Conservation (phyloP, 2,113 vertebrate species). For the Brachionichthys hirsutus region DNA sequence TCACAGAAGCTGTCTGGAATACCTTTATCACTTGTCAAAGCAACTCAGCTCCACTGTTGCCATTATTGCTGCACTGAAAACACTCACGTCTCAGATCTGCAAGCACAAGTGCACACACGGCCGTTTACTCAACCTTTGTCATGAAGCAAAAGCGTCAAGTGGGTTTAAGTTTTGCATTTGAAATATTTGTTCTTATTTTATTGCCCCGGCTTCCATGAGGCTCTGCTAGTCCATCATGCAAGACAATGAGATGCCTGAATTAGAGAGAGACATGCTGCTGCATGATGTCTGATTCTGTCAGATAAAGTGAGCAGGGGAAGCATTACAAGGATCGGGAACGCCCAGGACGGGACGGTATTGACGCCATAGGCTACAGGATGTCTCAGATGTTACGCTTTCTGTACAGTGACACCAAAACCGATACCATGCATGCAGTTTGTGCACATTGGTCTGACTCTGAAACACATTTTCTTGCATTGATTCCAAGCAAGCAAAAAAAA, state of each 20-base stretch:
- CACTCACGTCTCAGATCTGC: slow-evolving; percentile 13
- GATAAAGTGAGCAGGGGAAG: slow-evolving; percentile 6
- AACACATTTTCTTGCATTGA: slow-evolving; percentile 15
- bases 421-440: slow-evolving; percentile 35
- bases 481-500: slow-evolving; percentile 16
- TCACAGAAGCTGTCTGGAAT: slow-evolving; percentile 59
- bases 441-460: slow-evolving; percentile 11
- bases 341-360: slow-evolving; percentile 31
- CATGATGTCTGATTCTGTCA: no score
- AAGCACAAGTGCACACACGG: slow-evolving; percentile 12
- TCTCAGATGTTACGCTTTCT: slow-evolving; percentile 59
- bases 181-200: no score
- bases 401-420: slow-evolving; percentile 44
- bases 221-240: no score
- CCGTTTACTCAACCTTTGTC: slow-evolving; percentile 43
- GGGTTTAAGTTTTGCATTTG: no score
- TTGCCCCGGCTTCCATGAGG: no score
- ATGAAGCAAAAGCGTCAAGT: no score
- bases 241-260: no score
- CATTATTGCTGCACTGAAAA: slow-evolving; percentile 54
- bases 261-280: no score
- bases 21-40: slow-evolving; percentile 67
- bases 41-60: slow-evolving; percentile 53
- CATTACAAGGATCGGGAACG: slow-evolving; percentile 14
- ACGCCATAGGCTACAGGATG: slow-evolving; percentile 41